phyloP scores from a whole-genome alignment of 35 echinoderm and acorn worm species.

The Chiridota heheva region DNA sequence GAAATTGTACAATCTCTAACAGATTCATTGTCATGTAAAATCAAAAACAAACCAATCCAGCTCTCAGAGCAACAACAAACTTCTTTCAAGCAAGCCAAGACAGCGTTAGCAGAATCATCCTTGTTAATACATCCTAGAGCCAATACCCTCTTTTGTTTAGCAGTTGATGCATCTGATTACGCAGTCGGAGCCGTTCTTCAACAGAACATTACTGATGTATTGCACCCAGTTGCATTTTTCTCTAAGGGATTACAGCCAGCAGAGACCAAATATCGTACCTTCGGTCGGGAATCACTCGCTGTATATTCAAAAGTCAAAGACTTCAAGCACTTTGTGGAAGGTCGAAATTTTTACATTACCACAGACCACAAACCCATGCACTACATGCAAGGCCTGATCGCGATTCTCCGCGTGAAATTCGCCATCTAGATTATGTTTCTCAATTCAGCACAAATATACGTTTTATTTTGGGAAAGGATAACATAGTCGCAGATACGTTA shows the following conservation, averaged over 20 bases:
- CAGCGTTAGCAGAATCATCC: constrained; percentile 1
- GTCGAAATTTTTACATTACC: background rate
- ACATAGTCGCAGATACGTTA: constrained; percentile 1
- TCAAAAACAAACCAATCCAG: background rate
- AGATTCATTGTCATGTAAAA: background rate
- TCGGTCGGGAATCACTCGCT: too few relatives aligned
- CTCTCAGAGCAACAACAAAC: background rate
- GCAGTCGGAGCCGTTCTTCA: constrained; percentile 24
- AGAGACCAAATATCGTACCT: too few relatives aligned
- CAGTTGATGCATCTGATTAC: constrained; percentile 7
- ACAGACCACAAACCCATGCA: background rate
- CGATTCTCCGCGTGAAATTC: background rate
- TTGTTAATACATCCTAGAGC: background rate
- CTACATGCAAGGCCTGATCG: background rate
- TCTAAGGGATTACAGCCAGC: too few relatives aligned
- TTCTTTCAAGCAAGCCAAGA: background rate
- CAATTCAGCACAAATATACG: constrained; percentile 2
- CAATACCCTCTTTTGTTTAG: background rate
- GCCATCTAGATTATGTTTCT: constrained; percentile 6
- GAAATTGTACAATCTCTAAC: background rate
- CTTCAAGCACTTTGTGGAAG: background rate
- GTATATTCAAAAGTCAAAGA: background rate
- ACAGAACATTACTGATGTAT: too few relatives aligned
- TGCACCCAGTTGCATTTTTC: too few relatives aligned
- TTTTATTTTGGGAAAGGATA: background rate